Base-by-base conservation (phyloP, 23 tunicate genomes). In the Botrylloides violaceus region DNA sequence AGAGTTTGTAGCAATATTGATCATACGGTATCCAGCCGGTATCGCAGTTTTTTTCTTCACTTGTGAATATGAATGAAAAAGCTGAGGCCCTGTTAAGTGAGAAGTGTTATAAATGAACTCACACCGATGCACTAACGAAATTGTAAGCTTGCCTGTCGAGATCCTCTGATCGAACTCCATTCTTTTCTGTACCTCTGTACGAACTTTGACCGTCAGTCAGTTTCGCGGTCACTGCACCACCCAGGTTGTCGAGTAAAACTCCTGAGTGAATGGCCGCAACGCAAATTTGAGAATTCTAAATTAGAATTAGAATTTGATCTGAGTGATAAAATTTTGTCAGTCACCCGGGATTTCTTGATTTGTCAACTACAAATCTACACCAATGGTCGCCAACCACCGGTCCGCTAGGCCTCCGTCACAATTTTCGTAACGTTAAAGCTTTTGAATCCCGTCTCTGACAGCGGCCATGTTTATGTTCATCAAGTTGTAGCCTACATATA, bases 221-320 rank as follows among this genome's bases (percentile, higher is more conserved):
- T 4, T 71, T 66, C 29, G 80, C 4, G 22, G 98, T 92, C 7
- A 92, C 98, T 23, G 83, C 85, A 38, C 98, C 98, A 49, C 98
- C 98, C 7, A 77, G 37, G 12, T 64, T 53, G 22, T 80, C 87
- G 57, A 73, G 62, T 32, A 88, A 60, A 21, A 79, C 84, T 23
- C 96, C 96, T 32, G 86, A 78, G 64, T 92, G 98, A 4, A 92
- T 80, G 21, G 98, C 98, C 25, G 98, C 87, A 38, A 37, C 80
- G 61, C 98, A 92, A 33, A 92, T 59, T 77, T 84, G 80, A 32
- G 92, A 92, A 29, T 32, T 79, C 97, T 90, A 43, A 43, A 43
- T 43, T 7, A 9, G 53, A 43, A n/a, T n/a, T n/a, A n/a, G n/a
- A n/a, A n/a, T n/a, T n/a, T n/a, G n/a, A n/a, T n/a, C n/a, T n/a